Evolutionary conservation across 2,888 invertebrate genomes (phyloP), one percentile per base, ranked within the genome.

Genomic region (Gastrophysa polygoni): DNA sequence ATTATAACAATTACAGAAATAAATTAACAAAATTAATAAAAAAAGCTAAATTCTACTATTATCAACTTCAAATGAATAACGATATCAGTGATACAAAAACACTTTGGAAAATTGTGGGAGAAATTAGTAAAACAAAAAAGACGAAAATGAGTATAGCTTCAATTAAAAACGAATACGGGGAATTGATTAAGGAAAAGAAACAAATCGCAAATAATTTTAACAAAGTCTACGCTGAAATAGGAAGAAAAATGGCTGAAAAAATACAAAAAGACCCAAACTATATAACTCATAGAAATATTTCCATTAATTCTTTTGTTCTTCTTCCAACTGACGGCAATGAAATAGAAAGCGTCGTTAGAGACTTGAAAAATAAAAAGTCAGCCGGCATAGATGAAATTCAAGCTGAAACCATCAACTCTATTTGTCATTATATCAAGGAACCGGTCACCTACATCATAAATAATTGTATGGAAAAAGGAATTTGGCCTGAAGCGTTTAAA

Each of bases 61-160:
- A 49, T 17, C 24, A 49, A 47, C n/a, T 2, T 18, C 10, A 47
- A 47, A 20, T 47, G 5, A n/a, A 20, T 21, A 47, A 18, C 47
- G 20, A 21, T 47, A 20, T 21, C 18, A 21, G 11, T 11, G 21
- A 47, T 10, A 47, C 47, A 47, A 17, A 47, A 47, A 10, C 20
- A 21, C 14, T 47, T 21, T 20, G 47, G 20, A 21, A 47, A 20
- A 8, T 47, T n/a, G 49, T 49, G 28, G 28, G 28, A 28, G 49
- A 49, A 49, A 29, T 49, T 16, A 24, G 49, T 49, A 28, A 49
- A n/a, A 49, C 49, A 3, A 49, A 28, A 24, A 49, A 49, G 28
- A 24, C n/a, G 17, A 49, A 49, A 29, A 24, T 49, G 24, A 14
- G 28, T 16, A 29, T 49, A 29, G 28, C 11, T 49, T 21, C n/a